Evolutionary conservation across 2,113 vertebrate genomes (phyloP).

Genomic region (Lepus americanus): DNA sequence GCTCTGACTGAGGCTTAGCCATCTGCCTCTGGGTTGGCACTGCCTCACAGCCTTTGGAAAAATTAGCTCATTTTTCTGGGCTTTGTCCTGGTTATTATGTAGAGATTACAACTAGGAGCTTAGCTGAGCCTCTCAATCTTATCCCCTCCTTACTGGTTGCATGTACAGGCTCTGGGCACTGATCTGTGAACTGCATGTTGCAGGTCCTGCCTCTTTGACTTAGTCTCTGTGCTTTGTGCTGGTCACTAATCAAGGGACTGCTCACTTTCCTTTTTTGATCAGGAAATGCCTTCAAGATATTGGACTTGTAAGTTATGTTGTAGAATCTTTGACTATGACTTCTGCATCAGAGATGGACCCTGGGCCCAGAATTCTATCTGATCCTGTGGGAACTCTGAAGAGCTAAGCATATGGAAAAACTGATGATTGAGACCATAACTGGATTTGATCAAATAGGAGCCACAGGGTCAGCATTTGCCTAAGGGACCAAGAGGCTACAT

Average conservation of each 20-base stretch:
- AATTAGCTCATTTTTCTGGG: too few relatives aligned
- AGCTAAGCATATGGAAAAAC: not conserved
- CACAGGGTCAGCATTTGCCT: not conserved
- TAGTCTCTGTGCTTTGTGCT: not conserved
- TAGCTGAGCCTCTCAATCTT: too few relatives aligned
- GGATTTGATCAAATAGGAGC: not conserved
- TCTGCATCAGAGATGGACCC: not conserved
- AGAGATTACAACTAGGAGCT: too few relatives aligned
- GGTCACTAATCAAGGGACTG: not conserved
- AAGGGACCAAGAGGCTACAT: not conserved
- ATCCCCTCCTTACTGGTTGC: too few relatives aligned
- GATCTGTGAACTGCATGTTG: not conserved
- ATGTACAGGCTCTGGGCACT: too few relatives aligned
- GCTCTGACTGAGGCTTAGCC: too few relatives aligned
- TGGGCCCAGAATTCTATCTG: not conserved
- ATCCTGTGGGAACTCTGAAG: not conserved
- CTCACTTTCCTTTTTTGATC: not conserved
- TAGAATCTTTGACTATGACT: not conserved
- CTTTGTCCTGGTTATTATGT: too few relatives aligned
- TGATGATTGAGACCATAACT: not conserved
- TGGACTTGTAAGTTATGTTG: not conserved
- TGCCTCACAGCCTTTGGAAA: too few relatives aligned
- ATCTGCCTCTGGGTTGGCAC: too few relatives aligned
- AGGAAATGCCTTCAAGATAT: not conserved
- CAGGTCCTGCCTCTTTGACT: not conserved